These are phyloP conservation scores for Apaloderma vittatum DNA, from an alignment of 2,113 vertebrate species.

Conservation along the genomic window DNA sequence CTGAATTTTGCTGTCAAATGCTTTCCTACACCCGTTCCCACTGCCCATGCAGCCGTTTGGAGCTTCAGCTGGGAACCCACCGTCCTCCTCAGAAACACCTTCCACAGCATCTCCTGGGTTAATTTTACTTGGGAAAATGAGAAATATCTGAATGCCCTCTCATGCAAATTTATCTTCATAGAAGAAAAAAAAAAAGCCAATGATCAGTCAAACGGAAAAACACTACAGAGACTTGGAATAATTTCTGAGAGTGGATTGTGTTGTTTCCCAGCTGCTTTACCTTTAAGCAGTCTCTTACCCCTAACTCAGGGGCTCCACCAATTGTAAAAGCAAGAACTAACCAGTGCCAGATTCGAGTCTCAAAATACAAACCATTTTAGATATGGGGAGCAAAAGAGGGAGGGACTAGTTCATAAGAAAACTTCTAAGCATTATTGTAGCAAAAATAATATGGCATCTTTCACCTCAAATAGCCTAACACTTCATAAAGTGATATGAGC, in stretches of 20 bases:
- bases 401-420: background rate
- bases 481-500: conserved; percentile 63
- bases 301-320: conserved; percentile 32
- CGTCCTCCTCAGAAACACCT: background rate
- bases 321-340: conserved; percentile 41
- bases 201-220: background rate
- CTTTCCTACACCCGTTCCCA: background rate
- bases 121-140: background rate
- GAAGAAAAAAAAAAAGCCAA: background rate
- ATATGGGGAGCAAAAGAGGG: background rate
- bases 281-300: background rate
- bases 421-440: conserved; percentile 53
- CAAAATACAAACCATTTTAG: conserved; percentile 29
- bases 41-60: background rate
- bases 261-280: conserved; percentile 8
- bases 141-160: background rate
- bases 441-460: conserved; percentile 65
- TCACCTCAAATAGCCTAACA: conserved; percentile 69
- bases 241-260: background rate
- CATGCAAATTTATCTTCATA: background rate
- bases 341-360: background rate
- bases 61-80: background rate
- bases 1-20: background rate
- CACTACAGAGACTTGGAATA: background rate
- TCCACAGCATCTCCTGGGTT: background rate